Evolutionary conservation across 2,888 invertebrate genomes (phyloP), one percentile per base, ranked within the genome.

Genomic region (Torymus auratus): DNA sequence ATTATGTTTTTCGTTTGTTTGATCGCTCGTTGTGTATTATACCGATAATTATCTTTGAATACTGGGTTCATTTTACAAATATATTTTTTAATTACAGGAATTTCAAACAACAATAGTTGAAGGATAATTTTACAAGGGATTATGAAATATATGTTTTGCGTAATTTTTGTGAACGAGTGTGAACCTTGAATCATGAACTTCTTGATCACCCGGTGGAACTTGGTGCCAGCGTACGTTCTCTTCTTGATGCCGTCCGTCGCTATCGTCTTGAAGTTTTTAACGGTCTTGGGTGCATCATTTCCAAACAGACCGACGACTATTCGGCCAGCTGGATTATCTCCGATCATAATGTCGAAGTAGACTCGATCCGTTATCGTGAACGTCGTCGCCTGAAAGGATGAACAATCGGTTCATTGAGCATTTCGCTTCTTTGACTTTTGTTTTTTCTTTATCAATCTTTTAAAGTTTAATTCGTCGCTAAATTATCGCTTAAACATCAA

Each of bases 161-260:
- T 41, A 41, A 41, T 41, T 41, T 41, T 41, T 7, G 7, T 41
- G 1, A 41, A 41, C 1, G 41, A 41, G 7, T 7, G 41, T 41
- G 41, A 83, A 96, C 97, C 98, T 94, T 98, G 98, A 86, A 98
- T 94, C 94, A 98, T 96, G 90, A 98, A 98, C 84, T 96, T 94
- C 89, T 95, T 94, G 84, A 98, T 95, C 78, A 98, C 95, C 15
- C 97, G 93, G 91, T 97, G 97, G 90, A 98, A 97, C 84, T 92
- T 93, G 3, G 95, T 94, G 14, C 96, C 96, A 84, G 94, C 94
- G 89, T 97, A 98, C 2, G 94, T 94, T 88, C 93, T 94, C 23
- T 96, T 96, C 83, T 95, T 92, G 78, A 96, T 93, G 11, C 96
- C 96, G 23, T 93, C 93, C 13, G 94, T 93, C 28, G 97, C 95